Percentiles rank a stretch among this genome's conserved stretches.
These are phyloP conservation scores for Motacilla tschutschensis DNA, from an alignment of 2,113 vertebrate species.

Conservation along the genomic window DNA sequence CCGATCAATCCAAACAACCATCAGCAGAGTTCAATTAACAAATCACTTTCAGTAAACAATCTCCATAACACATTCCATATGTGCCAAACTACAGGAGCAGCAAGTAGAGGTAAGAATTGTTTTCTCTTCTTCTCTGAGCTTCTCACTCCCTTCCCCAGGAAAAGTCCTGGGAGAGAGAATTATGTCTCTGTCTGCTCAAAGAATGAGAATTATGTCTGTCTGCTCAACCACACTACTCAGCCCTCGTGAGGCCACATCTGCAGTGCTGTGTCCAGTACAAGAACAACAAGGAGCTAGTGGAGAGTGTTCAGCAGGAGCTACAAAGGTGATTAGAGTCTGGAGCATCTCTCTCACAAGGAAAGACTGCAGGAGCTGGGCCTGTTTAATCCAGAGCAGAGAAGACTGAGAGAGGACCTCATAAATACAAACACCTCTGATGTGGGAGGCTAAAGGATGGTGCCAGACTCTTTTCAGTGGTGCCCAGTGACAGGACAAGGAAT, in stretches of 20 bases:
- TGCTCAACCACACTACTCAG: accelerated
- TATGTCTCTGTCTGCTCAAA: no score
- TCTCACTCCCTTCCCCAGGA: no score
- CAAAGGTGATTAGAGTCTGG: neutral
- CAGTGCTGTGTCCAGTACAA: neutral
- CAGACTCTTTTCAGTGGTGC: no score
- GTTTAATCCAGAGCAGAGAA: neutral
- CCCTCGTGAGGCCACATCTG: neutral
- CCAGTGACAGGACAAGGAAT: neutral
- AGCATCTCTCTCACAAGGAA: neutral
- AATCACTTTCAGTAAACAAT: no score
- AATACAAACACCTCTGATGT: neutral
- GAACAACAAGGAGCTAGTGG: neutral
- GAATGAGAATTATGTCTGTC: no score
- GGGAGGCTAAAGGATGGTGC: neutral
- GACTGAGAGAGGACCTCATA: neutral
- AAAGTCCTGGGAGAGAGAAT: no score
- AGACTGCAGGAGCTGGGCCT: neutral
- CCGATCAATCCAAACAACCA: no score
- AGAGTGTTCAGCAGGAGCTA: neutral
- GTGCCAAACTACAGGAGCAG: no score
- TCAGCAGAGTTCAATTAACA: no score
- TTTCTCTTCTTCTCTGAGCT: no score
- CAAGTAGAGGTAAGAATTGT: no score
- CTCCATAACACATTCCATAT: no score